Conservation (phyloP, 2,888 invertebrate genomes). For the Platycheirus rosarum region DNA sequence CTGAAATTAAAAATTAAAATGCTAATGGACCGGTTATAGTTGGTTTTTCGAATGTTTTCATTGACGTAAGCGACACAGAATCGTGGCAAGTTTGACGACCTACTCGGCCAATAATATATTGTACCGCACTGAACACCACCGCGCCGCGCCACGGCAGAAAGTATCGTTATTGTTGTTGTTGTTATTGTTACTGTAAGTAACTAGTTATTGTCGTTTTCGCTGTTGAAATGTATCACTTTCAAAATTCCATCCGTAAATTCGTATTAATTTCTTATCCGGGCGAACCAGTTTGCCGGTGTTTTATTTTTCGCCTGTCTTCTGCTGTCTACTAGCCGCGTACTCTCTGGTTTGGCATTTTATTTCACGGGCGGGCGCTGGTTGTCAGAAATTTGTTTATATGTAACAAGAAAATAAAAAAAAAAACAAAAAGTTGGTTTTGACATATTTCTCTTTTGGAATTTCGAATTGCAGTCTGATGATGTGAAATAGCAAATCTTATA, state of each 20-base stretch:
- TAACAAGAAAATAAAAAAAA: slow-evolving; percentile 1
- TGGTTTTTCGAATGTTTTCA: slow-evolving; percentile 62
- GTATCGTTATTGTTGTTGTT: slow-evolving; percentile 1
- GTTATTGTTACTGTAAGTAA: slow-evolving; percentile 1
- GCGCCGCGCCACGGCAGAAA: too few relatives aligned
- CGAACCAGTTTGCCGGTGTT: slow-evolving; percentile 36
- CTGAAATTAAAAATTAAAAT: slow-evolving; percentile 43
- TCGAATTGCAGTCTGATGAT: neutral
- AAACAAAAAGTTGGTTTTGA: neutral
- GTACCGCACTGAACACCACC: slow-evolving; percentile 6
- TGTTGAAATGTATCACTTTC: slow-evolving; percentile 60
- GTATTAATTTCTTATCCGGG: slow-evolving; percentile 64
- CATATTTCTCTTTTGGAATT: slow-evolving; percentile 2
- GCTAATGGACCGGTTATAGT: slow-evolving; percentile 68
- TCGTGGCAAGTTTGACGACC: slow-evolving; percentile 71
- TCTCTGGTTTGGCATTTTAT: slow-evolving; percentile 7
- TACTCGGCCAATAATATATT: slow-evolving; percentile 25
- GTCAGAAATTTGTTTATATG: slow-evolving; percentile 23
- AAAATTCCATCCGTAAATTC: slow-evolving; percentile 60
- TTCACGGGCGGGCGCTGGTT: slow-evolving; percentile 4
- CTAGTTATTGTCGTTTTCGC: slow-evolving; percentile 20
- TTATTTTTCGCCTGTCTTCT: slow-evolving; percentile 3
- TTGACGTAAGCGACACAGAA: slow-evolving; percentile 64
- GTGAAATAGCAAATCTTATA: too few relatives aligned
- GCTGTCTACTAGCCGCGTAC: neutral